Base-by-base conservation (phyloP, 2,888 invertebrate species). In the Cotesia congregata region DNA sequence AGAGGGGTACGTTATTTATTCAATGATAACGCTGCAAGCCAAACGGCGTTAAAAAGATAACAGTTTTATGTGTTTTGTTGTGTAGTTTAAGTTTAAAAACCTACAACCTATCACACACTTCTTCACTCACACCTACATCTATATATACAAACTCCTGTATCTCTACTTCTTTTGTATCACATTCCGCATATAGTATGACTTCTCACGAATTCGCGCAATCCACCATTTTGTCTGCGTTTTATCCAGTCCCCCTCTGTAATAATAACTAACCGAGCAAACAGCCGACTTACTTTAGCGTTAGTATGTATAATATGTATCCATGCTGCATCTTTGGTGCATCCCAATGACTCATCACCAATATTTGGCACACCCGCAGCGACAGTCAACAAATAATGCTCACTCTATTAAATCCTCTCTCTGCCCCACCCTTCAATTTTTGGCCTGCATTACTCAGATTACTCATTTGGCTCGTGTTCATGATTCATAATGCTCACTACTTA, bases 1-100 rank as follows among this genome's bases (percentile, higher is more conserved):
- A 80, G 81, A 80, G 82, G 83, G 82, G 79, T 82, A 82, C 82
- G 80, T 80, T 87, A 84, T 88, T 88, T 88, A 86, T 82, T 85
- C 82, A 77, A 62, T 82, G 88, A 88, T 88, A 88, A 87, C 79
- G 77, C 78, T 80, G 81, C 82, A 78, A 83, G 82, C 80, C 80
- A 78, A 80, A 78, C 78, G 77, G 80, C 78, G 74, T 73, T 77
- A 67, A 64, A 74, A 40, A 79, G 82, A 83, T 82, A 83, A 82
- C 77, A 73, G 50, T 74, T 61, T n/a, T 30, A 30, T 30, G 30
- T 30, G 30, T 30, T 30, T 30, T 30, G 30, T 30, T 30, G 3
- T 64, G 50, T 67, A 59, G 7, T 30, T 61, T 38, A 5, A 65
- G 20, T n/a, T 62, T 6, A 65, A 65, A 65, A 65, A 38, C 65